phyloP scores from a whole-genome alignment of 2,888 invertebrate genomes.

The Aproaerema taeniolella region DNA sequence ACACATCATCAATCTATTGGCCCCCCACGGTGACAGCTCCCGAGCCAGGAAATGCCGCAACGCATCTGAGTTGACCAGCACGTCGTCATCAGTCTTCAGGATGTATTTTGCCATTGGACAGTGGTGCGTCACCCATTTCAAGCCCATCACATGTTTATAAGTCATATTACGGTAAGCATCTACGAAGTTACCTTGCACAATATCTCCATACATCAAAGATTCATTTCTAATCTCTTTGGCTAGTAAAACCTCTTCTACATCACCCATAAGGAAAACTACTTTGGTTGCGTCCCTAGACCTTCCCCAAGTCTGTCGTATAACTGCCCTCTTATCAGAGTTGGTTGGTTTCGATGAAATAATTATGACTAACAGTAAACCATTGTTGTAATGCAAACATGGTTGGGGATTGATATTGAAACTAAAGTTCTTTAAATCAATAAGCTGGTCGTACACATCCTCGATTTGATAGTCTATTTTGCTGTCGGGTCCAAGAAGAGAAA shows the following conservation, averaged over 20 bases:
- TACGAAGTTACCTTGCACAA: constrained; percentile 86
- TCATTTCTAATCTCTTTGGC: constrained; percentile 75
- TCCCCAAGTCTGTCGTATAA: constrained; percentile 87
- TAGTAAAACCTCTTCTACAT: constrained; percentile 33
- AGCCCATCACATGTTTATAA: constrained; percentile 89
- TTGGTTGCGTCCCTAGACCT: constrained; percentile 68
- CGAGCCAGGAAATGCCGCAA: constrained; percentile 77
- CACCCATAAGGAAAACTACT: constrained; percentile 83
- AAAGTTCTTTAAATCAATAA: constrained; percentile 80
- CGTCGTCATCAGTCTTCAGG: constrained; percentile 86
- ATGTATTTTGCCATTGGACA: constrained; percentile 83
- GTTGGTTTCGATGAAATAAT: constrained; percentile 83
- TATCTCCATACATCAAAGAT: constrained; percentile 77
- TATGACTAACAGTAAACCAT: constrained; percentile 76
- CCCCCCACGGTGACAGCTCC: constrained; percentile 78
- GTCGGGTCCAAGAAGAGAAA: constrained; percentile 38
- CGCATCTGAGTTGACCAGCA: constrained; percentile 82
- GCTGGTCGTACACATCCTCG: constrained; percentile 38
- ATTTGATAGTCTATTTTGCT: constrained; percentile 27
- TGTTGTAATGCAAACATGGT: constrained; percentile 61
- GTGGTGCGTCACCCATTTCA: constrained; percentile 86
- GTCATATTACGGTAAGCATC: constrained; percentile 90
- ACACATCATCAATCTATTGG: constrained; percentile 80
- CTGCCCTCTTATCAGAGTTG: constrained; percentile 79
- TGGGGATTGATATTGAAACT: constrained; percentile 78